These are phyloP conservation scores for Drosophila sulfurigaster DNA, from an alignment of 1,140 invertebrate genomes.

Conservation along the genomic window DNA sequence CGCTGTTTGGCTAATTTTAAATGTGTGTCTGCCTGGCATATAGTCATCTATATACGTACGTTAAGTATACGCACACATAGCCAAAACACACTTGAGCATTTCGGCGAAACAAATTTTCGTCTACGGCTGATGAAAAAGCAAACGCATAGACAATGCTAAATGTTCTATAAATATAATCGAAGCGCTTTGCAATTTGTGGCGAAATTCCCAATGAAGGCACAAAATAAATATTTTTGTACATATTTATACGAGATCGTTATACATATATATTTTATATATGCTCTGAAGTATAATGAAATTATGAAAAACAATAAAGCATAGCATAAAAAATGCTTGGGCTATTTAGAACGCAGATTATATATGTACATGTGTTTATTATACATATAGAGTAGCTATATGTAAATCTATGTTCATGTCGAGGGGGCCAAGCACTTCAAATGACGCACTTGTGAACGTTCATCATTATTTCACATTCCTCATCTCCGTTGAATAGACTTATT, in stretches of 20 bases:
- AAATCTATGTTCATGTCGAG: neutral
- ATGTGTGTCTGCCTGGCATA: conserved; percentile 32
- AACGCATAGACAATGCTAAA: conserved; percentile 69
- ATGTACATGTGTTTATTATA: neutral
- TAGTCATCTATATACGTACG: conserved; percentile 7
- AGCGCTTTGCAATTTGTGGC: conserved; percentile 48
- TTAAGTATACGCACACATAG: conserved; percentile 22
- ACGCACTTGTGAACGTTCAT: conserved; percentile 38
- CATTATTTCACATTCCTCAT: conserved; percentile 24
- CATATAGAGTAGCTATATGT: neutral
- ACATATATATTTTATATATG: neutral
- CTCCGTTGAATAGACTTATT: neutral
- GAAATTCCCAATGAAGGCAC: conserved; percentile 65
- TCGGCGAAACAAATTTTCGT: conserved; percentile 36
- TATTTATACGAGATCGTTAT: neutral
- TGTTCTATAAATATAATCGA: conserved; percentile 42
- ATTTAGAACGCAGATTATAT: neutral
- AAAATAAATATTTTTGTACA: conserved; percentile 23
- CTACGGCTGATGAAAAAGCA: conserved; percentile 52
- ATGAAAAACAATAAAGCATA: neutral
- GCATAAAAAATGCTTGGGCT: conserved; percentile 5
- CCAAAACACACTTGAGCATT: conserved; percentile 35
- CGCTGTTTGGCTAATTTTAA: conserved; percentile 70
- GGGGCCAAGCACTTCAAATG: conserved; percentile 19
- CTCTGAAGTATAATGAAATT: neutral